Conservation (phyloP, 2,113 vertebrate species). For the Phoenicopterus ruber region DNA sequence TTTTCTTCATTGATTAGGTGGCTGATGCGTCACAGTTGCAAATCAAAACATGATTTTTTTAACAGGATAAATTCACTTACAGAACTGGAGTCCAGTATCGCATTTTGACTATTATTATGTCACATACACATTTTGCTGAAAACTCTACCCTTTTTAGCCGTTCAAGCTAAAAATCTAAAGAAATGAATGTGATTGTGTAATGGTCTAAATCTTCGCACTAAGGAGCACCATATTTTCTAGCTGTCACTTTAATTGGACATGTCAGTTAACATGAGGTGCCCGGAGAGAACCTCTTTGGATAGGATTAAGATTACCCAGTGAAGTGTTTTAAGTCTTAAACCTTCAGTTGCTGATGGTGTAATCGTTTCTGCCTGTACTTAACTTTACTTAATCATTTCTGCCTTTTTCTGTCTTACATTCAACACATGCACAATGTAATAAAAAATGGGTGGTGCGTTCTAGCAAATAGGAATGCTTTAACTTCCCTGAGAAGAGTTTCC, state of each 20-base stretch:
- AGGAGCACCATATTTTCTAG: constrained; percentile 71
- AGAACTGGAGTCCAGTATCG: neutral
- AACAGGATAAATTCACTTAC: neutral
- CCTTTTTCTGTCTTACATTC: constrained; percentile 11
- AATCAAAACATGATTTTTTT: neutral
- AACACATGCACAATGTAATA: neutral
- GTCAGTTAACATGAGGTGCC: constrained; percentile 82
- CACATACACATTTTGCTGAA: neutral
- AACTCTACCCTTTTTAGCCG: neutral
- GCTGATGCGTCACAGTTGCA: neutral
- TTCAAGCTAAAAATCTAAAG: neutral
- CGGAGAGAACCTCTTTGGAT: constrained; percentile 67
- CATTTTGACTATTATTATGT: neutral
- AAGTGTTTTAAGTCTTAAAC: constrained; percentile 70
- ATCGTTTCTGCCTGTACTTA: constrained; percentile 51
- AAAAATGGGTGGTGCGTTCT: neutral
- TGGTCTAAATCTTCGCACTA: neutral
- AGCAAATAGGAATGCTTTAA: neutral
- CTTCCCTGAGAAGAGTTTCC: neutral
- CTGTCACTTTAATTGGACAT: constrained; percentile 76
- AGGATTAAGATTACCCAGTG: constrained; percentile 73
- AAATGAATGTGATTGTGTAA: neutral
- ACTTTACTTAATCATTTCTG: constrained; percentile 51
- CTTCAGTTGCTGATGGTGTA: constrained; percentile 63
- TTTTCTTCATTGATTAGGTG: neutral